Base-by-base conservation (phyloP, 2,888 invertebrate genomes). In the Andrena trimmerana region DNA sequence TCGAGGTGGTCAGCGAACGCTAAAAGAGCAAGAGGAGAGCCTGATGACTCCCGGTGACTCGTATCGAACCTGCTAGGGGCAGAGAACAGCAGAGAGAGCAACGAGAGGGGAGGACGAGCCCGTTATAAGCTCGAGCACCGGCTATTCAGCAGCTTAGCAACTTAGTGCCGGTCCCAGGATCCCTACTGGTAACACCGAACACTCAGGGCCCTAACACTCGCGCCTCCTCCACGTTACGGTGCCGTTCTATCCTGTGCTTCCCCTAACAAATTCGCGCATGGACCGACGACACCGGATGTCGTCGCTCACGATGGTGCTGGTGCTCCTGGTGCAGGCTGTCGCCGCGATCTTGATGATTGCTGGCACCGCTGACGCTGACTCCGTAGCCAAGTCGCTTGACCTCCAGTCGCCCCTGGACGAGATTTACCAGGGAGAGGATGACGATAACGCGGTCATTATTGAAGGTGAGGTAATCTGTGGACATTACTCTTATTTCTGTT, bases 121-220 rank as follows among this genome's bases (percentile, higher is more conserved):
- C 91, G 93, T 94, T 94, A 94, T 94, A 94, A 96, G 96, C 91
- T 94, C 94, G 85, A 94, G 94, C 90, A 87, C 84, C 76, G 94
- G 94, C 87, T 95, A 95, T 92, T 94, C 62, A 95, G 94, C 93
- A 94, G 95, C 91, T 96, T 95, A 92, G 95, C 95, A 92, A 94
- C 94, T 86, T 94, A 94, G 91, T 95, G 95, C 90, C 94, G 85
- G 86, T 86, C 87, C 78, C 86, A 83, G 70, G 78, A 65, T 81
- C 86, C 73, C 73, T 81, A 75, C 60, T 74, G 76, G 73, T 69
- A 72, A 81, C 76, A 73, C 10, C 79, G 74, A 75, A 42, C 42
- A 16, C 42, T 16, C 74, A 74, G 72, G 77, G 66, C 66, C 68
- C 71, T 59, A 74, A 79, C 79, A 75, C 60, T 74, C 81, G 83